These are phyloP conservation scores for Axis porcinus DNA, from an alignment of 2,113 vertebrate genomes.

Conservation along the genomic window DNA sequence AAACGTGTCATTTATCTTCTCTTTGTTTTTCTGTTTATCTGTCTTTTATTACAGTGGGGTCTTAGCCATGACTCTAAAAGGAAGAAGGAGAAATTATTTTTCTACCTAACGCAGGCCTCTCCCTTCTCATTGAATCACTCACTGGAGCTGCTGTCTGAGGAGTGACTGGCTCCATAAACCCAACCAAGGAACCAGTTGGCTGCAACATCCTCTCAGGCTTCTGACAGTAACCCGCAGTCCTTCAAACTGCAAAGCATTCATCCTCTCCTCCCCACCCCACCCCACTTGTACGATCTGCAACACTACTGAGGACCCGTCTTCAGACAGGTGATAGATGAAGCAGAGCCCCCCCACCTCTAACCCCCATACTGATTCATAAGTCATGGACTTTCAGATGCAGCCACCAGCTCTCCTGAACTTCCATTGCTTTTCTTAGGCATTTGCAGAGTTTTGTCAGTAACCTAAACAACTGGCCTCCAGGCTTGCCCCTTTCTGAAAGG, in stretches of 20 bases:
- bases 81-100: background rate
- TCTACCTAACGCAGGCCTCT: too few species aligned
- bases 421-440: background rate
- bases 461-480: background rate
- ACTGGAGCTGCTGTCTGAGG: background rate
- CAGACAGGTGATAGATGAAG: background rate
- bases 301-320: background rate
- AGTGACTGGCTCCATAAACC: background rate
- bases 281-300: background rate
- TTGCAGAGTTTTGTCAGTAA: background rate
- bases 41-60: background rate
- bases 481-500: background rate
- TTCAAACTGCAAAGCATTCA: background rate
- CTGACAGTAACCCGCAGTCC: background rate
- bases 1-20: background rate
- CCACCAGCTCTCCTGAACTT: background rate
- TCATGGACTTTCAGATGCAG: background rate
- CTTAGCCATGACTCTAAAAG: background rate
- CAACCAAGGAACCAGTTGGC: background rate
- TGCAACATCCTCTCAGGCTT: background rate
- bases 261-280: background rate
- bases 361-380: background rate
- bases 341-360: rapidly evolving
- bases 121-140: background rate
- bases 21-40: background rate